Base-by-base conservation (phyloP, 1,140 invertebrate genomes). In the Chironomus tepperi region DNA sequence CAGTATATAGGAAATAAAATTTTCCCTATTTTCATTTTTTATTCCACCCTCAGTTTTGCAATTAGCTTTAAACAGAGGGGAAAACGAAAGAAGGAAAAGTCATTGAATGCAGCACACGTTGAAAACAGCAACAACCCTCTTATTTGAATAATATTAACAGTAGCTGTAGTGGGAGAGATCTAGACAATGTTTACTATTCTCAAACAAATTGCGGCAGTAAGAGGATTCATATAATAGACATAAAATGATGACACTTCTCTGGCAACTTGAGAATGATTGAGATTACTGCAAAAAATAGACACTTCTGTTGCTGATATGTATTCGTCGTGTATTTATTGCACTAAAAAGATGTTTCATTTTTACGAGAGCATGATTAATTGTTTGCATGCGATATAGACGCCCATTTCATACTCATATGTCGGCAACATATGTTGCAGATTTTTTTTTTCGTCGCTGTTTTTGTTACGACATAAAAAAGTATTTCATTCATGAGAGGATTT, bases 121-220 rank as follows among this genome's bases (percentile, higher is more conserved):
- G 9, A 73, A 73, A 73, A 24, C 15, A 34, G 19, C 70, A 34
- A 15, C 24, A 34, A 34, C 24, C 24, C 24, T 34, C 24, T 34
- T 34, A 34, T 34, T 34, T 34, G 24, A 34, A 34, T 34, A 34
- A 5, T 34, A 34, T 34, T 34, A 34, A 34, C 24, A 34, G 24
- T 34, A 34, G 24, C 24, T 2, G 24, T 5, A 34, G 24, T 2
- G 5, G 24, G 24, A 34, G 24, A 34, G 24, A 34, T 34, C 24
- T 34, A 34, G 24, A 34, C 24, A 73, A 73, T 21, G 10, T 34
- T 73, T 15, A 73, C 9, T 24, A n/a, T 70, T 70, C 18, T 15
- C 65, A 70, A 70, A 70, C 65, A 70, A 70, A 70, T 70, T 70
- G 65, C 12, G 65, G 65, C 16, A 70, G 65, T 70, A 70, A 70